Conservation (phyloP, 2,888 invertebrate genomes). For the Chirona hameri region DNA sequence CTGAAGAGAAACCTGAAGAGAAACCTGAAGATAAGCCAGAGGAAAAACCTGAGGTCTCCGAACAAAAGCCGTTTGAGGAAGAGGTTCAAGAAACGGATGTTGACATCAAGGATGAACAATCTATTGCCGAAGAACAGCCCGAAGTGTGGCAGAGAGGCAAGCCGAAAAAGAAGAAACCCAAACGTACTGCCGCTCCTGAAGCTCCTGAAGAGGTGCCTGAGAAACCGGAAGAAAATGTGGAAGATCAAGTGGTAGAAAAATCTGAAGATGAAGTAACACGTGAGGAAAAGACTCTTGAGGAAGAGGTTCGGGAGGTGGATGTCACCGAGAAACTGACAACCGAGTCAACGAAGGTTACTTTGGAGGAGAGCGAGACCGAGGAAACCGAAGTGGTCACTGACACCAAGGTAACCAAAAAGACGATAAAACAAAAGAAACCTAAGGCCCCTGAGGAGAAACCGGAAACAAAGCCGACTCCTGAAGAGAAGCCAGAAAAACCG, state of each 20-base stretch:
- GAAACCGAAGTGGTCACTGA: background rate
- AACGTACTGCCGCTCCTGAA: background rate
- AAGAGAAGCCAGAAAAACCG: constrained; percentile 33
- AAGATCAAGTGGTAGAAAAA: constrained; percentile 38
- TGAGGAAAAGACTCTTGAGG: too few relatives aligned
- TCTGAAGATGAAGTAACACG: too few relatives aligned
- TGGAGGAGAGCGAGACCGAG: background rate
- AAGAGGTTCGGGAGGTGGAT: too few relatives aligned
- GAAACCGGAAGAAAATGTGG: too few relatives aligned
- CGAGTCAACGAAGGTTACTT: too few relatives aligned
- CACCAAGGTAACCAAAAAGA: too few relatives aligned
- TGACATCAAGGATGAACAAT: background rate
- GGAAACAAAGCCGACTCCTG: constrained; percentile 28
- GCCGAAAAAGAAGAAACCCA: constrained; percentile 1
- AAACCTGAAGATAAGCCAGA: constrained; percentile 37
- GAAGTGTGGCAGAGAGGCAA: background rate
- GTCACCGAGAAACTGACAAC: too few relatives aligned
- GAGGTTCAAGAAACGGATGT: background rate
- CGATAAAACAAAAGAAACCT: too few relatives aligned
- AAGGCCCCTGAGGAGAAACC: too few relatives aligned
- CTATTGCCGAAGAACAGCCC: background rate
- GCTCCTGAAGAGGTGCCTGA: background rate
- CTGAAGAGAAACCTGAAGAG: constrained; percentile 42
- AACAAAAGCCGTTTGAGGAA: constrained; percentile 34
- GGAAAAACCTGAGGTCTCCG: constrained; percentile 39